Evolutionary conservation across 2,797 vertebrate species (phyloP).

Genomic region (Mormyrus proboscirostris): DNA sequence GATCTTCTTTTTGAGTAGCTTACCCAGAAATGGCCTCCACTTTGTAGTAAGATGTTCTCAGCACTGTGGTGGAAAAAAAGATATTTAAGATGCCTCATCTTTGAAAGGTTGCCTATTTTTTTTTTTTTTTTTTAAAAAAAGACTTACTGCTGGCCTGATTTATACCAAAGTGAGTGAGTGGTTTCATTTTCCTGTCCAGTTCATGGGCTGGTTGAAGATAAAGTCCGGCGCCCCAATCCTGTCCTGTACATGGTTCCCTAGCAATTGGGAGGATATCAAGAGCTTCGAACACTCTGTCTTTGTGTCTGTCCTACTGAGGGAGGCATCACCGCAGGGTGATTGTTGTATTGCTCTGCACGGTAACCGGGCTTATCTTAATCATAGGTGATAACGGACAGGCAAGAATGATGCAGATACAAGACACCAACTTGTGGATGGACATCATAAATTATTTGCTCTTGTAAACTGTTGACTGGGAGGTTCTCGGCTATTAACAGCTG

Average conservation of each 20-base stretch:
- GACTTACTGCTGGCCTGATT: background rate
- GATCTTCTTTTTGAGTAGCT: background rate
- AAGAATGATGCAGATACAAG: constrained; percentile 56
- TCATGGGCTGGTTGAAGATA: background rate
- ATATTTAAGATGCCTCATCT: background rate
- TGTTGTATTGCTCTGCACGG: constrained; percentile 4
- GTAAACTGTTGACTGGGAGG: constrained; percentile 47
- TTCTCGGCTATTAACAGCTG: background rate
- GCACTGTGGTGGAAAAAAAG: background rate
- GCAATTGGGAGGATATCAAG: background rate
- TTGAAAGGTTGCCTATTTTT: background rate
- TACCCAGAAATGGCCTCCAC: background rate
- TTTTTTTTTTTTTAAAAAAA: background rate
- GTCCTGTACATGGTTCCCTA: background rate
- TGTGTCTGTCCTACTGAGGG: background rate
- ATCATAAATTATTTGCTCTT: constrained; percentile 63
- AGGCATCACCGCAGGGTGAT: background rate
- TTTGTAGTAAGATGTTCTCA: background rate
- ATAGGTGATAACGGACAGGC: constrained; percentile 58
- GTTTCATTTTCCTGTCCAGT: background rate
- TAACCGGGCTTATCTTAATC: constrained; percentile 53
- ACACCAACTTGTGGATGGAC: constrained; percentile 58
- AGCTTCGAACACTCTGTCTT: background rate
- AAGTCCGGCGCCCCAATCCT: background rate
- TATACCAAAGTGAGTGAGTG: background rate